Evolutionary conservation across 2,113 vertebrate genomes (phyloP), one percentile per base, ranked within the genome.

Genomic region (Neotoma lepida): DNA sequence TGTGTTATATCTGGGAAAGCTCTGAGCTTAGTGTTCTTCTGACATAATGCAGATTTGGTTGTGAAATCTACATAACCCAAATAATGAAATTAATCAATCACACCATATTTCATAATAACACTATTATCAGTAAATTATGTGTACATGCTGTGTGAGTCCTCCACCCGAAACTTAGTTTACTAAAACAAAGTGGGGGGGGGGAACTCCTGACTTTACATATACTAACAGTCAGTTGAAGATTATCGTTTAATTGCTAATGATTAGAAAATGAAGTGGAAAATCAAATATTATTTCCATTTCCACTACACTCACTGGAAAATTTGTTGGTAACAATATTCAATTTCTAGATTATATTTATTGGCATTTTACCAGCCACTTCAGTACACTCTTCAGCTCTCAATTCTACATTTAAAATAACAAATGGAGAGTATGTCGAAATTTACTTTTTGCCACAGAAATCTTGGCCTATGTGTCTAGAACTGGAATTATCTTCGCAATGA

Each of bases 401-500:
- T 77, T 46, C 63, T 49, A 35, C 49, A 76, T 94, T 94, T 91
- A 82, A 87, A 94, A 86, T 64, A 94, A 44, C 61, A 97, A 95
- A 88, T 44, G 56, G 92, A 95, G 94, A 93, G 54, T 49, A 51
- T 51, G 66, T 96, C 76, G 80, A 95, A 93, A 95, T 91, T 96
- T 78, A 91, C 77, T 89, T 91, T 94, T 92, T 93, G 51, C 54
- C 64, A 97, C 81, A 90, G 64, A 96, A 95, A 86, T 95, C 81
- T 86, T 91, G 68, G n/a, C 77, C 90, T 97, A 1, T 93, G 56
- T 91, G 94, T 95, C 87, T 95, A 93, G 80, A 94, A 91, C 35
- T 89, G 76, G 94, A 96, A 94, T 96, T 95, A 96, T 90, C 85
- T 73, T 93, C 41, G 41, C 88, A 92, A 20, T 96, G 96, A 95